phyloP scores from a whole-genome alignment of 2,113 vertebrate species.

The Nycticebus coucang region DNA sequence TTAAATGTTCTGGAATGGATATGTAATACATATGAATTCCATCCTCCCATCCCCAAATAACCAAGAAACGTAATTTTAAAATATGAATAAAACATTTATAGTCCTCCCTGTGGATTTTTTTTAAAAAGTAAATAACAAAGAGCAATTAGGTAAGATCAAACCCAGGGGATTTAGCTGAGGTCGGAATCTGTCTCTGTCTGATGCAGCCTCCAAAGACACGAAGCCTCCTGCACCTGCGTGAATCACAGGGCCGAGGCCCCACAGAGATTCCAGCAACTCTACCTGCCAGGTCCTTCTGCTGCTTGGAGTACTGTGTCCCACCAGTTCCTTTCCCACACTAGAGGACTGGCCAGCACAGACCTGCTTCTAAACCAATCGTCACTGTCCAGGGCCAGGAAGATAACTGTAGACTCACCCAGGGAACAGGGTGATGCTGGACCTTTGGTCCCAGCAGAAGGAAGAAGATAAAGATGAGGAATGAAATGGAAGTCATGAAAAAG shows the following conservation, averaged over 20 bases:
- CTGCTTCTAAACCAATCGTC: neutral
- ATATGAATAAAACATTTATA: neutral
- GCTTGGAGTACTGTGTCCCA: neutral
- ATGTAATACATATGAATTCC: neutral
- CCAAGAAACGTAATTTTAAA: neutral
- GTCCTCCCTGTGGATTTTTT: neutral
- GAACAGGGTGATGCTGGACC: neutral
- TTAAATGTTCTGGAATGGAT: neutral
- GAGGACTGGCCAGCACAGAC: neutral
- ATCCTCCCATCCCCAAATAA: neutral
- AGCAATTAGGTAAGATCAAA: neutral
- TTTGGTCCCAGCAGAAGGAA: neutral
- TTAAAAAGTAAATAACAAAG: neutral
- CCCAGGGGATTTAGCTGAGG: neutral
- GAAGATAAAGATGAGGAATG: neutral
- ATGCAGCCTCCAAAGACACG: too few relatives aligned
- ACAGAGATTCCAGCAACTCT: neutral
- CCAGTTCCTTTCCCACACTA: neutral
- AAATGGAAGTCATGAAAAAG: neutral
- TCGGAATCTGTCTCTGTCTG: neutral
- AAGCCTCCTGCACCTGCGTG: accelerated
- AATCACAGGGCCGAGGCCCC: neutral
- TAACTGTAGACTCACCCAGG: too few relatives aligned
- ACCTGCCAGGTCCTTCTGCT: neutral
- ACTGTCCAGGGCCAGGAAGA: neutral